A percentile compares a stretch with the other conserved stretches of the same genome.
Conservation (phyloP, 2,113 vertebrate species). For the Psilopsiagon aymara region DNA sequence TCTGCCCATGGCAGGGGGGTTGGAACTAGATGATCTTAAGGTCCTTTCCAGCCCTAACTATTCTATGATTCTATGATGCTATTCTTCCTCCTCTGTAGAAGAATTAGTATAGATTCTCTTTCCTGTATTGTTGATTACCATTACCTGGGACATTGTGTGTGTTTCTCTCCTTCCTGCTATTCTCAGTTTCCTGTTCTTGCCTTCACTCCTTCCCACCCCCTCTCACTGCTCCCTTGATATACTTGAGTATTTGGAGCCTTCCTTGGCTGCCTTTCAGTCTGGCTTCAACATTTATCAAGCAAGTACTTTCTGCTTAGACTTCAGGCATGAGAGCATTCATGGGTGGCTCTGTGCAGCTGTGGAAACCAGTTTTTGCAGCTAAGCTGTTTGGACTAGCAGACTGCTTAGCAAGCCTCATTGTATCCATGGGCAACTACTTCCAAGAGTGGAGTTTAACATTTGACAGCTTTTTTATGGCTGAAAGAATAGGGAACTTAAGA, state of each 20-base stretch:
- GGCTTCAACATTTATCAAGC: background rate
- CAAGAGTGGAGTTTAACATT: background rate
- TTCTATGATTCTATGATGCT: background rate
- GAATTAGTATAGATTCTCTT: background rate
- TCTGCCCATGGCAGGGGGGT: no score
- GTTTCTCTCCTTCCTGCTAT: background rate
- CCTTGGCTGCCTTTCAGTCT: background rate
- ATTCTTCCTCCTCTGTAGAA: background rate
- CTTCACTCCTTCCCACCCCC: background rate
- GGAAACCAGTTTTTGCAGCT: background rate
- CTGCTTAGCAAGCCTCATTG: background rate
- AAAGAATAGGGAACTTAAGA: background rate
- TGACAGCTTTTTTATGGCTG: background rate
- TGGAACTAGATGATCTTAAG: no score
- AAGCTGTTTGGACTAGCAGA: background rate
- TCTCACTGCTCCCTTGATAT: background rate
- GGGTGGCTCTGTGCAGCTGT: background rate
- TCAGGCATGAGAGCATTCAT: background rate
- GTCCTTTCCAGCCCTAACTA: no score
- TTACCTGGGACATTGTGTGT: background rate
- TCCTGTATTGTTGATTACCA: background rate
- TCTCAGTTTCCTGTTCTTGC: background rate
- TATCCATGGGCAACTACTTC: background rate
- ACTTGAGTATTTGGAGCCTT: background rate
- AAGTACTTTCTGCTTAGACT: background rate